Percentiles rank a stretch among this genome's conserved stretches.
Evolutionary conservation across 2,888 invertebrate species (phyloP).

Genomic region (Drosophila nigricruria): DNA sequence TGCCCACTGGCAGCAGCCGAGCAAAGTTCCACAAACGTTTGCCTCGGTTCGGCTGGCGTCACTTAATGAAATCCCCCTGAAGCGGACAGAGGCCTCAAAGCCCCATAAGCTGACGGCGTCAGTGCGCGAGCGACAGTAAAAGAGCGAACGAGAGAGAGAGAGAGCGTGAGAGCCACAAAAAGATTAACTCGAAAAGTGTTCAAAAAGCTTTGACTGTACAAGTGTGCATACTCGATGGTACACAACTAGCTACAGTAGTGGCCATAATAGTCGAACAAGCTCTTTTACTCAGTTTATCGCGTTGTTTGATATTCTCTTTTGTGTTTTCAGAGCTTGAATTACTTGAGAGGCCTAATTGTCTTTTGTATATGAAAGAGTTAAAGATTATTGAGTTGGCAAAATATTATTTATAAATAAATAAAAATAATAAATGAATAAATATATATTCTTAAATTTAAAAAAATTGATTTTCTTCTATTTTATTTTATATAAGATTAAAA

Average conservation of each 20-base stretch:
- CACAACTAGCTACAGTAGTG: background rate
- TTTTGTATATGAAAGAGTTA: background rate
- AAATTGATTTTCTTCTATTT: background rate
- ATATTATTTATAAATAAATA: too few species aligned
- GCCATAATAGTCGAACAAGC: background rate
- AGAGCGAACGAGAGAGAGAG: background rate
- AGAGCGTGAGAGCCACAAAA: background rate
- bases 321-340: background rate
- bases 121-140: background rate
- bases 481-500: background rate
- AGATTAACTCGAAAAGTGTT: slow-evolving; percentile 5
- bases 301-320: background rate
- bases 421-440: background rate
- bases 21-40: slow-evolving; percentile 29
- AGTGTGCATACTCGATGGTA: background rate
- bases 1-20: slow-evolving; percentile 3
- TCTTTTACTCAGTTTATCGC: background rate
- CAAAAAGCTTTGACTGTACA: slow-evolving; percentile 10
- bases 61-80: slow-evolving; percentile 45
- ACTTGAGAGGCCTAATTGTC: too few species aligned
- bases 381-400: too few species aligned
- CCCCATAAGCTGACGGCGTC: slow-evolving; percentile 27
- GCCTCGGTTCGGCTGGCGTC: slow-evolving; percentile 32
- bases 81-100: slow-evolving; percentile 28
- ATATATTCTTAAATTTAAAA: too few species aligned